Base-by-base conservation (phyloP, 2,113 vertebrate genomes). In the Callospermophilus lateralis region DNA sequence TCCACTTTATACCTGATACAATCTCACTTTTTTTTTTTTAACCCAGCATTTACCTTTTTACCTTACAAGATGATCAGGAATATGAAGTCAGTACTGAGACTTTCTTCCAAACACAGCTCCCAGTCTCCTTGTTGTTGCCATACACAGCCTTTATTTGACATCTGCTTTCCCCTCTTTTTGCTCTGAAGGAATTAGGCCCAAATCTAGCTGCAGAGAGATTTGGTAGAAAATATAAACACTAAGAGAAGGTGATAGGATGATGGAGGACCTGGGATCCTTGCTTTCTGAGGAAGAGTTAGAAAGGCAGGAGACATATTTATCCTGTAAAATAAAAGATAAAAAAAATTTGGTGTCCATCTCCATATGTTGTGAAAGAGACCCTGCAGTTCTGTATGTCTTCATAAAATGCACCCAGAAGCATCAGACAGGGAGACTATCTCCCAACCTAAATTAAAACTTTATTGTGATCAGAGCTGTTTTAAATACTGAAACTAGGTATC, bases 181-280 rank as follows among this genome's bases (percentile, higher is more conserved):
- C 45, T 95, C 45, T 81, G 6, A 80, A 63, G 53, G 90, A 90
- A 61, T 53, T 58, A 92, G 94, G 24, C 51, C 58, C n/a, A 73
- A 26, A 84, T 84, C 34, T 95, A 87, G 20, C 51, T 90, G n/a
- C 4, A 17, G 53, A 81, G n/a, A 93, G 73, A 87, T 84, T 84
- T 39, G 28, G 16, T 70, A 93, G 53, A 26, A 93, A 74, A 72
- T 76, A 28, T 76, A 84, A 90, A 76, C 37, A 48, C 81, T 20
- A 30, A 58, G 80, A 90, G 58, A 68, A 76, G 12, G 61, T 77
- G 67, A 84, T 58, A 94, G 67, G 24, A 30, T 93, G 58, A 79
- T 80, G 58, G 77, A 65, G 55, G 13, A 20, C 65, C 39, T 72
- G 15, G 92, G 32, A 12, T 72, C 32, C 7, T 24, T 80, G 20